These are phyloP conservation scores for Hypena proboscidalis DNA, from an alignment of 2,888 invertebrate species.

Conservation along the genomic window DNA sequence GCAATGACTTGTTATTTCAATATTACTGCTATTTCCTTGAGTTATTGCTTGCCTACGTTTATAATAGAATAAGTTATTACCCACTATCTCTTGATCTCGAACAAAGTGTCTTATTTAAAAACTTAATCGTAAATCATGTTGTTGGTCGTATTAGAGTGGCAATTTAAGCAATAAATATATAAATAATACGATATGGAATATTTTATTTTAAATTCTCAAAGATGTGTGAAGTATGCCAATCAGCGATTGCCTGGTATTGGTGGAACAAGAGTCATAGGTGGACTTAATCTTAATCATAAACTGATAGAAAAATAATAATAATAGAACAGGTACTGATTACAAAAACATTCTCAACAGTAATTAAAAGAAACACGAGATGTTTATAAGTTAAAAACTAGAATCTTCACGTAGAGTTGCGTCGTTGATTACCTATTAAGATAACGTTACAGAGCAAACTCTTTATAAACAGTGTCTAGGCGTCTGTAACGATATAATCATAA, in stretches of 20 bases:
- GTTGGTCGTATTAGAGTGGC: too few species aligned
- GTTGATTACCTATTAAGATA: slow-evolving; percentile 30
- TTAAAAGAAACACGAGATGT: too few species aligned
- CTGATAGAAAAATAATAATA: too few species aligned
- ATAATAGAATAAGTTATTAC: slow-evolving; percentile 28
- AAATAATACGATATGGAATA: neutral
- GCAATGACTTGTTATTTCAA: slow-evolving; percentile 39
- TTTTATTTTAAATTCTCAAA: neutral
- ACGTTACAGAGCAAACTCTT: slow-evolving; percentile 16
- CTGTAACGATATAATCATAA: slow-evolving; percentile 47
- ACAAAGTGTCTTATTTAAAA: too few species aligned
- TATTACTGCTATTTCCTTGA: slow-evolving; percentile 33
- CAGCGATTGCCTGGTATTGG: too few species aligned
- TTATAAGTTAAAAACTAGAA: neutral
- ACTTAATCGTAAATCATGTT: too few species aligned
- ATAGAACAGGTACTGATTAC: too few species aligned
- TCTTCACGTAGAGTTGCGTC: slow-evolving; percentile 3
- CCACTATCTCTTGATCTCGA: neutral
- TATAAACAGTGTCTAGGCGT: slow-evolving; percentile 33
- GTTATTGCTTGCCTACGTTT: slow-evolving; percentile 28
- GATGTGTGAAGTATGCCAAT: neutral
- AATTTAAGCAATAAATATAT: too few species aligned
- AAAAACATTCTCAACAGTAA: too few species aligned
- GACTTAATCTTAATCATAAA: too few species aligned
- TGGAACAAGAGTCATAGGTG: neutral